Conservation (phyloP, 2,113 vertebrate species). For the Crotophaga sulcirostris region DNA sequence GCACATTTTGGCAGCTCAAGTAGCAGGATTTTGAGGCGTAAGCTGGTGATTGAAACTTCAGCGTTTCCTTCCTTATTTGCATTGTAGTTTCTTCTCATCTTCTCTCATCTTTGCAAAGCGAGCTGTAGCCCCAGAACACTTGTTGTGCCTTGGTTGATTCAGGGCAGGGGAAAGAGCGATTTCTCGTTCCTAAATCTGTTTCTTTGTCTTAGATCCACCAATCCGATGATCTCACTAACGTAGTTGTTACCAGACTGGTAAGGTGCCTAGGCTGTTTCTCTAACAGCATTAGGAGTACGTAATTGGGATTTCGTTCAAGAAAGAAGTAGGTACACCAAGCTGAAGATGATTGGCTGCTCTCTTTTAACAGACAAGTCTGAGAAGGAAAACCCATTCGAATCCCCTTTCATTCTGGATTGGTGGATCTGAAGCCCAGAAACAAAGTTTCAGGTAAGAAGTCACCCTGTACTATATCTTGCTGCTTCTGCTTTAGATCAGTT, state of each 20-base stretch:
- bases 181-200: conserved; percentile 41
- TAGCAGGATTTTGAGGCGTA: background rate
- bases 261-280: conserved; percentile 76
- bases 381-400: conserved; percentile 78
- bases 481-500: conserved; percentile 66
- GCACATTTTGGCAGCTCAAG: background rate
- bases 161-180: background rate
- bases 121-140: background rate
- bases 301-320: conserved; percentile 79
- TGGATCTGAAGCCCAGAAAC: conserved; percentile 83
- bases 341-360: conserved; percentile 85
- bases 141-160: background rate
- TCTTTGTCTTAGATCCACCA: conserved; percentile 79
- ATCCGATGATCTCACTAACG: conserved; percentile 61
- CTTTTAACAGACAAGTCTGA: conserved; percentile 86
- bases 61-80: background rate
- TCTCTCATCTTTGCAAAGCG: background rate
- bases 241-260: conserved; percentile 60
- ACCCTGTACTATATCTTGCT: conserved; percentile 74
- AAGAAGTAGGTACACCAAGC: conserved; percentile 79
- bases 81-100: background rate
- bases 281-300: conserved; percentile 78
- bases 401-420: conserved; percentile 83
- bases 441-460: conserved; percentile 82
- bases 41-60: background rate